Evolutionary conservation across 92 coral and sea anemone genomes (phyloP).

Genomic region (Zoanthus sociatus): DNA sequence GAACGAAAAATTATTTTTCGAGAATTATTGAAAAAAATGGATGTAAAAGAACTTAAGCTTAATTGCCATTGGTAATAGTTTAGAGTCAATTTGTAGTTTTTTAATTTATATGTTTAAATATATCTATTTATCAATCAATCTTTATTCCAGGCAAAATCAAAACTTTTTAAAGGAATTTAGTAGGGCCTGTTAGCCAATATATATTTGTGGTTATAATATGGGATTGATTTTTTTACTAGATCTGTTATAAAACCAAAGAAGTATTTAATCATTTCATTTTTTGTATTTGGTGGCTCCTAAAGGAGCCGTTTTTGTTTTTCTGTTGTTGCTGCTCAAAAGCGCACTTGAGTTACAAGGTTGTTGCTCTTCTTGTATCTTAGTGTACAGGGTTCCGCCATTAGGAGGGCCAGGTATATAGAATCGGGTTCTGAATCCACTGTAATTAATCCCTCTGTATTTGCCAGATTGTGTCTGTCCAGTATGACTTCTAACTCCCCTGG

Average conservation of each 20-base stretch:
- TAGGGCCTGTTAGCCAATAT: no score
- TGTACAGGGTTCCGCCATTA: background rate
- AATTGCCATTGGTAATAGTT: slow-evolving; percentile 13
- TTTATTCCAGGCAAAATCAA: no score
- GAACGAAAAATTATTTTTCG: background rate
- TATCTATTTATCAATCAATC: background rate
- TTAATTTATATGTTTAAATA: background rate
- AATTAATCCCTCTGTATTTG: background rate
- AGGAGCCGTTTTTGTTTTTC: slow-evolving; percentile 71
- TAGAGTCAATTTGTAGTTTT: background rate
- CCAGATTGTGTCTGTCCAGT: background rate
- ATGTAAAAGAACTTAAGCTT: slow-evolving; percentile 14
- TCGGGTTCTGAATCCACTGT: background rate
- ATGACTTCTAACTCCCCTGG: background rate
- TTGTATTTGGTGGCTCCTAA: slow-evolving; percentile 74
- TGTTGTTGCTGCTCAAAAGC: background rate
- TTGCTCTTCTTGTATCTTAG: slow-evolving; percentile 1
- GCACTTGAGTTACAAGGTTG: slow-evolving; percentile 3
- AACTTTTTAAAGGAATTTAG: no score
- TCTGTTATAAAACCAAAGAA: background rate
- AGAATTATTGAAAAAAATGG: background rate
- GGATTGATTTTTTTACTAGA: no score
- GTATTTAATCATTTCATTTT: slow-evolving; percentile 1
- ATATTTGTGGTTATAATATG: no score
- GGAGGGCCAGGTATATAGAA: slow-evolving; percentile 4